phyloP scores from a whole-genome alignment of 2,113 vertebrate species.

The Callorhinus ursinus region DNA sequence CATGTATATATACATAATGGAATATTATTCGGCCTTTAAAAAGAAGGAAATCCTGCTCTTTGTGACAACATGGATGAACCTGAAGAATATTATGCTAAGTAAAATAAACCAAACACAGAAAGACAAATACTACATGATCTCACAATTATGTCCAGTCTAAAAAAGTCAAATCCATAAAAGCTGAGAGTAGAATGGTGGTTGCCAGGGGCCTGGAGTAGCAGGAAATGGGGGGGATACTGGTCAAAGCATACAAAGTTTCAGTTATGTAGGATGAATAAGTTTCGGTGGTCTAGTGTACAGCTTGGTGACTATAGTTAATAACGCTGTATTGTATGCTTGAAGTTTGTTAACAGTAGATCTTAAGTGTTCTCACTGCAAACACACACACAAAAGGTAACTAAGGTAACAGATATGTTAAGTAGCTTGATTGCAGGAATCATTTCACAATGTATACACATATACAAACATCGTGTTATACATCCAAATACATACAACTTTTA shows the following conservation, averaged over 20 bases:
- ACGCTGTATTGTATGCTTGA: background rate
- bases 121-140: background rate
- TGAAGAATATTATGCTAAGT: background rate
- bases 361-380: background rate
- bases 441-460: background rate
- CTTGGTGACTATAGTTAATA: background rate
- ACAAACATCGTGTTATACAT: background rate
- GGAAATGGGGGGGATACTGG: background rate
- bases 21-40: background rate
- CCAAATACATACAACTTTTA: background rate
- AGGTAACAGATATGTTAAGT: background rate
- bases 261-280: background rate
- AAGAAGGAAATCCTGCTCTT: background rate
- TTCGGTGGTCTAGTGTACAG: background rate
- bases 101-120: background rate
- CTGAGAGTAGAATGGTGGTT: background rate
- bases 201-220: background rate
- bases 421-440: background rate
- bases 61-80: background rate
- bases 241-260: background rate
- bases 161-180: background rate
- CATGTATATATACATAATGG: background rate
- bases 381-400: background rate
- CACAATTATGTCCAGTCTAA: background rate
- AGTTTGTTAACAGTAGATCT: background rate